Evolutionary conservation across 2,888 invertebrate species (phyloP).

Genomic region (Gastrophysa polygoni): DNA sequence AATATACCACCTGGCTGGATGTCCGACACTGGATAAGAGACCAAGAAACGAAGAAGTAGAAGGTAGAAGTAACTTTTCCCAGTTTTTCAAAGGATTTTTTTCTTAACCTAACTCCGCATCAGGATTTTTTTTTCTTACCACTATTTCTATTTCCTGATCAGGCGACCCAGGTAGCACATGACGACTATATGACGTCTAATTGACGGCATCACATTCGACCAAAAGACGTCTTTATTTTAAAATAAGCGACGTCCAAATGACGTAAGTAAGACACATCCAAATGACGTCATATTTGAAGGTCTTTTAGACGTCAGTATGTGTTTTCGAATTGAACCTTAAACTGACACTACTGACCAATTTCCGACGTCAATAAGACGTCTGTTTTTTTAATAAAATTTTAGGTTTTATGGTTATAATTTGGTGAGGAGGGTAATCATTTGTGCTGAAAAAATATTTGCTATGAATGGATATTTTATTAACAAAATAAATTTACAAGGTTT

Average conservation of each 20-base stretch:
- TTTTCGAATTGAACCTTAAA: conserved; percentile 5
- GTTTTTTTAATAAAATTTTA: background rate
- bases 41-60: too few relatives aligned
- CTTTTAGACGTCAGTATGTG: conserved; percentile 7
- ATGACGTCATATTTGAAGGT: conserved; percentile 9
- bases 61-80: too few relatives aligned
- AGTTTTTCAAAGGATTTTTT: too few relatives aligned
- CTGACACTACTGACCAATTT: conserved; percentile 3
- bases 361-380: background rate
- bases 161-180: conserved; percentile 17
- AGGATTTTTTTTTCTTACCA: too few relatives aligned
- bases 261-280: conserved; percentile 12
- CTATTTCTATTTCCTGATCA: too few relatives aligned
- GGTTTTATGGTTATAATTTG: background rate
- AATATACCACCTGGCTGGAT: too few relatives aligned
- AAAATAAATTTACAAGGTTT: background rate
- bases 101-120: too few relatives aligned
- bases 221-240: background rate
- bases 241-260: background rate
- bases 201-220: conserved; percentile 6
- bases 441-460: background rate
- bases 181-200: conserved; percentile 6
- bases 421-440: conserved; percentile 1
- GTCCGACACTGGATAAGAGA: too few relatives aligned
- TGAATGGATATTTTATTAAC: conserved; percentile 7